Evolutionary conservation across 2,797 vertebrate genomes (phyloP).

Genomic region (Schizopygopsis malacanthus): DNA sequence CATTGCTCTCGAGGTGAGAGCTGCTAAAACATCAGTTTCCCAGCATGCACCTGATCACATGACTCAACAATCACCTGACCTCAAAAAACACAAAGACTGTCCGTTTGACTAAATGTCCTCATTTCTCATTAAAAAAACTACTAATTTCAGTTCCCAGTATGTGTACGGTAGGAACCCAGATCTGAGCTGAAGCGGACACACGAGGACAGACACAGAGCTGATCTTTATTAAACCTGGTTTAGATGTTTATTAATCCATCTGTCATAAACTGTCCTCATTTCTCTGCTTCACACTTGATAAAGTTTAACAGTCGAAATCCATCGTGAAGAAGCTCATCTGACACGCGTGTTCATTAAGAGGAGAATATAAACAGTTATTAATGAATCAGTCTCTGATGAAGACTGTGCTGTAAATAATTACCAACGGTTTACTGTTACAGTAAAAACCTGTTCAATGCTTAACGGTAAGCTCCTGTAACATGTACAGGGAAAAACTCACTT

Average conservation of each 20-base stretch:
- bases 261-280: background rate
- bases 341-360: background rate
- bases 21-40: background rate
- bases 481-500: no score
- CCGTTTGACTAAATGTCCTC: background rate
- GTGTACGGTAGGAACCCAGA: background rate
- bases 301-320: constrained; percentile 3
- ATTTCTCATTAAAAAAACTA: background rate
- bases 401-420: background rate
- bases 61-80: background rate
- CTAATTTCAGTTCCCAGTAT: no score
- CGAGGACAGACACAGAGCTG: background rate
- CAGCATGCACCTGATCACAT: background rate
- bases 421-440: no score
- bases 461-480: no score
- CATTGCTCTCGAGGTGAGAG: no score
- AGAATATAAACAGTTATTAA: background rate
- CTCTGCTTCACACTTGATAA: constrained; percentile 7
- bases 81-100: background rate
- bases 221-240: background rate
- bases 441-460: no score
- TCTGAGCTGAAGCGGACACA: background rate
- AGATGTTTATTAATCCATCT: background rate
- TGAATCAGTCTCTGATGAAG: background rate
- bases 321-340: background rate